Percentiles rank a stretch among this genome's conserved stretches.
Evolutionary conservation across 2,888 invertebrate genomes (phyloP).

Genomic region (Caenorhabditis angaria): DNA sequence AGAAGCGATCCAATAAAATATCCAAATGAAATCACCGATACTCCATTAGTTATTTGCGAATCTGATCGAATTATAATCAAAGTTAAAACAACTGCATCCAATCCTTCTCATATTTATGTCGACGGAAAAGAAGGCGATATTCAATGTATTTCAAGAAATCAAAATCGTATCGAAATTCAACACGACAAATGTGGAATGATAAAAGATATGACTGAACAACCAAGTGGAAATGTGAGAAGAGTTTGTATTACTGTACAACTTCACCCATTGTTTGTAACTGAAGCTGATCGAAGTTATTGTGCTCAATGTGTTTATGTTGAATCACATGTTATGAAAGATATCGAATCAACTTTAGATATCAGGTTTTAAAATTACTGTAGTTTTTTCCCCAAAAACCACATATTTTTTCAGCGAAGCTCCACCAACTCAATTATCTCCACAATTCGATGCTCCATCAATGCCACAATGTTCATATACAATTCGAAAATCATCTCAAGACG

Average conservation of each 20-base stretch:
- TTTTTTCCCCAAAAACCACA: too few relatives aligned
- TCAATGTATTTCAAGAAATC: conserved; percentile 62
- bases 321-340: conserved; percentile 63
- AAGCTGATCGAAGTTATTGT: conserved; percentile 70
- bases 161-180: conserved; percentile 61
- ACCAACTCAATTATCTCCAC: conserved; percentile 66
- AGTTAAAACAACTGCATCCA: conserved; percentile 68
- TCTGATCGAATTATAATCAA: conserved; percentile 63
- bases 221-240: conserved; percentile 62
- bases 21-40: conserved; percentile 70
- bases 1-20: conserved; percentile 28
- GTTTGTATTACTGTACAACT: conserved; percentile 69
- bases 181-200: conserved; percentile 71
- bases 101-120: conserved; percentile 70
- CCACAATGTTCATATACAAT: conserved; percentile 69
- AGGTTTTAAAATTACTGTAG: conserved; percentile 38
- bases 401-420: conserved; percentile 58
- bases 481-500: conserved; percentile 64
- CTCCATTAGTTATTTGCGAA: conserved; percentile 69
- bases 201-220: conserved; percentile 59
- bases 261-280: conserved; percentile 72
- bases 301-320: conserved; percentile 72
- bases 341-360: conserved; percentile 65
- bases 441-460: conserved; percentile 65
- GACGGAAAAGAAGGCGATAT: conserved; percentile 65